Evolutionary conservation across 92 coral and sea anemone genomes (phyloP), one percentile per base, ranked within the genome.

Genomic region (Muricea muricata): DNA sequence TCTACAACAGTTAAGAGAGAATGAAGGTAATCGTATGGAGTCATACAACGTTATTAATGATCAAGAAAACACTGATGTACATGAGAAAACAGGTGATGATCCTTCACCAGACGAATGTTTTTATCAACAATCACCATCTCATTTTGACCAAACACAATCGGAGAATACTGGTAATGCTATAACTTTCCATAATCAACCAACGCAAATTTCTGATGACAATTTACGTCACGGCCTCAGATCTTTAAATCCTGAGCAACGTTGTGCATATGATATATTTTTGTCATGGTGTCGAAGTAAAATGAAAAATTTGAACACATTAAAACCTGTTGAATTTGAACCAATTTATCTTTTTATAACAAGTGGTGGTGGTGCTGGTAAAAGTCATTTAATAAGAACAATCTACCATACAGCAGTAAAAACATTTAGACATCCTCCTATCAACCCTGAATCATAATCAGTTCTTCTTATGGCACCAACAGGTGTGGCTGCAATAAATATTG

Each of bases 301-400:
- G 92, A 91, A 91, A 91, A 79, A 91, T 40, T 30, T 85, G 88
- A 89, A 85, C 82, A 74, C 85, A 54, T 15, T 86, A 52, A 69
- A 32, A 52, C 91, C 88, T 52, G 88, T 87, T 56, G 23, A 58
- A 66, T 82, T 90, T 70, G 30, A 37, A 56, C 48, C 81, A 20
- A 60, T 25, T 11, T 66, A 79, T n/a, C 75, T 87, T 25, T 65
- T 55, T 24, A 47, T 90, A 25, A 90, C 93, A 37, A 85, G 90
- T 57, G 92, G 92, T 20, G 94, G 81, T 28, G 94, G 94, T 47
- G 92, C 92, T 12, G 94, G 94, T 7, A 91, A 88, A 82, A 40
- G 74, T 81, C 73, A n/a, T n/a, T 45, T 87, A 32, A 82, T 81
- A 10, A 87, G 54, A 54, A 82, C 90, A 54, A 81, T 74, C 20